A percentile compares a stretch with the other conserved stretches of the same genome.
These are phyloP conservation scores for Emydura subglobosa DNA, from an alignment of 2,113 vertebrate species.

Conservation along the genomic window DNA sequence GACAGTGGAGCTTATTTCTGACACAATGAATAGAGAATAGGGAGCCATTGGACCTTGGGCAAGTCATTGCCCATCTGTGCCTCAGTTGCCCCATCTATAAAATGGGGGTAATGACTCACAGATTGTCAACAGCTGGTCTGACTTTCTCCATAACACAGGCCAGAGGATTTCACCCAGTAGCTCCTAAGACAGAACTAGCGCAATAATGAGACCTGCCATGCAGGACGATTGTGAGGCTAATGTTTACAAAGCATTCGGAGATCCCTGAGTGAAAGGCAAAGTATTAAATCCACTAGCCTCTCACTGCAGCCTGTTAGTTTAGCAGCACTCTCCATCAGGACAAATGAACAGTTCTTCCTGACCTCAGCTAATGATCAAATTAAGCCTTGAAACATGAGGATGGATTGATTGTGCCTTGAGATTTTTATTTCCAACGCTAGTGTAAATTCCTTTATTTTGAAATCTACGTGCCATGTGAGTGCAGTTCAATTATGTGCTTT, in stretches of 20 bases:
- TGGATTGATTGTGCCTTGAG: constrained; percentile 57
- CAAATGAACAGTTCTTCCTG: constrained; percentile 50
- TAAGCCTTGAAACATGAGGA: constrained; percentile 41
- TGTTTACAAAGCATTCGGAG: neutral
- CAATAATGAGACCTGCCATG: neutral
- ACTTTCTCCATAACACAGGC: neutral
- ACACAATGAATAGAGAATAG: neutral
- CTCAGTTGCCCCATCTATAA: neutral
- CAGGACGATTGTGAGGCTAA: neutral
- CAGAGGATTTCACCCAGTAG: neutral
- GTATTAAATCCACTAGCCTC: neutral
- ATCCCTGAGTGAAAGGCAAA: neutral
- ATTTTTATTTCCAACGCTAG: constrained; percentile 53
- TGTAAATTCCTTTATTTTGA: constrained; percentile 58
- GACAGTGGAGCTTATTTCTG: neutral
- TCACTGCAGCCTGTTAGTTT: neutral
- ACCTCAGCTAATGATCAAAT: constrained; percentile 54
- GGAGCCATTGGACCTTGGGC: neutral
- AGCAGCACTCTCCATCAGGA: constrained; percentile 40
- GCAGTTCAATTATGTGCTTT: constrained; percentile 59
- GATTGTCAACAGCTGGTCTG: neutral
- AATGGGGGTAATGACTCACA: neutral
- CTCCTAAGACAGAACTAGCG: neutral
- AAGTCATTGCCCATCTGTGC: neutral
- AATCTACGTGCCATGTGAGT: constrained; percentile 33